Evolutionary conservation across 2,113 vertebrate species (phyloP).

Genomic region (Cavia porcellus): DNA sequence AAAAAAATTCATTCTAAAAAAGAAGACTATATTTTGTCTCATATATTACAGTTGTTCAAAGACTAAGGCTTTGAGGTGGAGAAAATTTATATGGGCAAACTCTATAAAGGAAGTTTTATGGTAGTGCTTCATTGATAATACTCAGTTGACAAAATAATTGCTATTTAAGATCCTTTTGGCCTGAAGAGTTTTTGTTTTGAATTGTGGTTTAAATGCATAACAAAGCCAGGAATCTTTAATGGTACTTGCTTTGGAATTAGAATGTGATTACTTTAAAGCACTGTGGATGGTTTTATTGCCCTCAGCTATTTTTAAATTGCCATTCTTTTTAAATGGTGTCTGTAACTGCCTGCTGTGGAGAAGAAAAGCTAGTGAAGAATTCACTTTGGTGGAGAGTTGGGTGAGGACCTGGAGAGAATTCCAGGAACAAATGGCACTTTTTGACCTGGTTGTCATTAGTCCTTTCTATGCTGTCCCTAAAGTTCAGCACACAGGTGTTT

Average conservation of each 20-base stretch:
- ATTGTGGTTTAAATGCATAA: conserved; percentile 70
- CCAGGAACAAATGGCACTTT: conserved; percentile 8
- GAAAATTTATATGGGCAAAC: conserved; percentile 34
- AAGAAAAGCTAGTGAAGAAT: conserved; percentile 37
- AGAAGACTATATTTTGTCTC: background rate
- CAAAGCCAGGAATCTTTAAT: conserved; percentile 66
- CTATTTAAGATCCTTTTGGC: conserved; percentile 63
- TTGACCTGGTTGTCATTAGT: conserved; percentile 57
- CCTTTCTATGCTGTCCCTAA: background rate
- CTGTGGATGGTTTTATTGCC: conserved; percentile 68
- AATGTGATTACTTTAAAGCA: conserved; percentile 72
- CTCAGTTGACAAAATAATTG: conserved; percentile 66
- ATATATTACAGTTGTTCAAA: conserved; percentile 38
- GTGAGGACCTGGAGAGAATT: conserved; percentile 40
- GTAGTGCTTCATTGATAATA: background rate
- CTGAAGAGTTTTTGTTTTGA: conserved; percentile 74
- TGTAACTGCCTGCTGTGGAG: conserved; percentile 42
- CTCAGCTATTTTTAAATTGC: conserved; percentile 76
- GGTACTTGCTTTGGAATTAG: conserved; percentile 70
- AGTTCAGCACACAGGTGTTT: background rate
- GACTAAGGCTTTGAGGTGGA: background rate
- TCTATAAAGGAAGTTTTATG: conserved; percentile 54
- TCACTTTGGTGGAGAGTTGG: conserved; percentile 36
- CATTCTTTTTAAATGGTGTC: conserved; percentile 65
- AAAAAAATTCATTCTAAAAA: conserved; percentile 41